A percentile compares a stretch with the other conserved stretches of the same genome.
These are phyloP conservation scores for Chrysaora quinquecirrha DNA, from an alignment of 30 jellyfish, hydroid and myxozoan genomes.

Conservation along the genomic window DNA sequence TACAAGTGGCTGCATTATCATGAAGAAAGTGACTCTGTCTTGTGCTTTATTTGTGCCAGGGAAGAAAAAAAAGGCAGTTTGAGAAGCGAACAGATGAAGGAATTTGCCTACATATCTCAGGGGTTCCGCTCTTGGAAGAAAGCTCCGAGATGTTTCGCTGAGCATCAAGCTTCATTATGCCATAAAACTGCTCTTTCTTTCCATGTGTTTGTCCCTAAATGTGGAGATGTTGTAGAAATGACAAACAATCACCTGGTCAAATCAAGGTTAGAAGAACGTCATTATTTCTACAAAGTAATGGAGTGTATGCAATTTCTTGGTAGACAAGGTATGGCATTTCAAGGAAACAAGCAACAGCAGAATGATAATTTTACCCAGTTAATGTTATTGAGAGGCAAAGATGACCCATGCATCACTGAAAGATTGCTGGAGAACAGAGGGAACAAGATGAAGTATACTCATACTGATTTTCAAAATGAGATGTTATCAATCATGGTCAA, in stretches of 20 bases:
- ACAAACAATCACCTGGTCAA: not conserved
- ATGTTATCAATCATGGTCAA: conserved; percentile 64
- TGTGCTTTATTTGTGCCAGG: conserved; percentile 15
- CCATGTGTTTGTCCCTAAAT: conserved; percentile 8
- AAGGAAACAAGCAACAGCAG: conserved; percentile 44
- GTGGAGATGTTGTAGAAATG: not conserved
- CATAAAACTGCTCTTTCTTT: conserved; percentile 50
- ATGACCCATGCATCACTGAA: conserved; percentile 22
- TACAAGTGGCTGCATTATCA: conserved; percentile 46
- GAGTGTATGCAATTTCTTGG: conserved; percentile 48
- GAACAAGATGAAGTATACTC: conserved; percentile 29
- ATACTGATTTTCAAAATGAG: conserved; percentile 75
- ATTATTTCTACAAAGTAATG: conserved; percentile 23
- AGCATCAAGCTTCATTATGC: conserved; percentile 56
- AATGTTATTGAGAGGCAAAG: conserved; percentile 33
- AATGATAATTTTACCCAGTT: conserved; percentile 60
- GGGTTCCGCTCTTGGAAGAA: conserved; percentile 45
- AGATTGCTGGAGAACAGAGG: conserved; percentile 16
- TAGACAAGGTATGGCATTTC: conserved; percentile 55
- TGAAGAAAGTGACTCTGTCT: conserved; percentile 19
- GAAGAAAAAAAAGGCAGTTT: conserved; percentile 8
- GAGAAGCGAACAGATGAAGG: conserved; percentile 7
- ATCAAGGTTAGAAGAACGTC: conserved; percentile 23
- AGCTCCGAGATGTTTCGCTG: conserved; percentile 38
- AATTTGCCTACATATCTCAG: conserved; percentile 25